Evolutionary conservation across 2,888 invertebrate genomes (phyloP).

Genomic region (Pammene aurita): DNA sequence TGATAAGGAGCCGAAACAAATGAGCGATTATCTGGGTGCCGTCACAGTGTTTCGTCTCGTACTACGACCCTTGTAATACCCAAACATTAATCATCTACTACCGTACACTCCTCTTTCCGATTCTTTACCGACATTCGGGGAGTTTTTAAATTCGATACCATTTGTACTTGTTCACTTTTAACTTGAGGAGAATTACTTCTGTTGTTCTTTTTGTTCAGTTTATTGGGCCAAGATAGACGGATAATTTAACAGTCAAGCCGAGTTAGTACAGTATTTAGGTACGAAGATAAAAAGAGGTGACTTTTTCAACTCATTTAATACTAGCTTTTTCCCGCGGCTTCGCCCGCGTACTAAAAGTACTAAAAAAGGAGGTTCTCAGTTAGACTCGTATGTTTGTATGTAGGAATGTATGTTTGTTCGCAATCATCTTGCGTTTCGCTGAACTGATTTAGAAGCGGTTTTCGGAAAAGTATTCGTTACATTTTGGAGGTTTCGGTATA

Average conservation of each 20-base stretch:
- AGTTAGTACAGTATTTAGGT: too few species aligned
- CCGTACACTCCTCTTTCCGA: slow-evolving; percentile 49
- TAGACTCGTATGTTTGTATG: too few species aligned
- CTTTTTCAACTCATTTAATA: too few species aligned
- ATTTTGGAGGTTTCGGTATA: too few species aligned
- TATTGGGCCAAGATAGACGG: not conserved
- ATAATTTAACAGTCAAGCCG: not conserved
- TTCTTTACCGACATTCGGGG: slow-evolving; percentile 53
- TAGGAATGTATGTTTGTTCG: too few species aligned
- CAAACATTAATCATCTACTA: slow-evolving; percentile 68
- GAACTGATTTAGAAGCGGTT: too few species aligned
- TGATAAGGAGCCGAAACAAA: slow-evolving; percentile 61
- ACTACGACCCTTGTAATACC: slow-evolving; percentile 59
- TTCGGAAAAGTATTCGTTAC: too few species aligned
- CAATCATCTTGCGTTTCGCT: too few species aligned
- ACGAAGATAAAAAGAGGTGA: too few species aligned
- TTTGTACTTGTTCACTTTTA: slow-evolving; percentile 51
- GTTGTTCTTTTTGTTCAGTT: not conserved
- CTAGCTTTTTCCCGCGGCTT: too few species aligned
- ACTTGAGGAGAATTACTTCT: slow-evolving; percentile 38
- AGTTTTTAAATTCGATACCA: slow-evolving; percentile 58
- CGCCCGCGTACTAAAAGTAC: too few species aligned
- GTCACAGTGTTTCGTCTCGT: slow-evolving; percentile 57
- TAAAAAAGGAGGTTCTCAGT: too few species aligned
- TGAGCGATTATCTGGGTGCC: slow-evolving; percentile 63